Conservation (phyloP, 2,113 vertebrate genomes). For the Tragelaphus strepsiceros region DNA sequence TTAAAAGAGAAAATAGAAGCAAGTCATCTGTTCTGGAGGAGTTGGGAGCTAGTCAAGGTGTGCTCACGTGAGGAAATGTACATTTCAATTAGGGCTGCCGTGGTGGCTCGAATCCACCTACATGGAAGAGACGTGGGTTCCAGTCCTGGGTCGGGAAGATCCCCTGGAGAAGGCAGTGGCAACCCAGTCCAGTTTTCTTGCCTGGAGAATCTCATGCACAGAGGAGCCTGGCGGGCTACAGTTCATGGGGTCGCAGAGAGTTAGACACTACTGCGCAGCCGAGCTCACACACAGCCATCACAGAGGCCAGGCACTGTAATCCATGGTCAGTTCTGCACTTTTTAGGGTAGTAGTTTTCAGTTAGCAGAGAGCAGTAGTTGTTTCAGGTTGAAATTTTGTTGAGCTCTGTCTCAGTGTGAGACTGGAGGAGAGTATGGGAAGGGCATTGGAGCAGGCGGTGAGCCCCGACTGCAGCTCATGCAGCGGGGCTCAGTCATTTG, state of each 20-base stretch:
- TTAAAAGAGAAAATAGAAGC: neutral
- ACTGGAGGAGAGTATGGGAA: fast-evolving
- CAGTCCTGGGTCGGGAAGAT: neutral
- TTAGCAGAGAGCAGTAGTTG: neutral
- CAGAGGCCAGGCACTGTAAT: fast-evolving
- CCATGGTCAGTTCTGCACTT: neutral
- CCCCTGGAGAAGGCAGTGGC: neutral
- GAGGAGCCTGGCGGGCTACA: neutral
- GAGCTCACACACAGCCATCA: fast-evolving
- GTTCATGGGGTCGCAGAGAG: neutral
- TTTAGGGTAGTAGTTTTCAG: neutral
- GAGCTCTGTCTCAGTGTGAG: fast-evolving
- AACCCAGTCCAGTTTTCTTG: neutral
- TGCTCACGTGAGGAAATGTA: neutral
- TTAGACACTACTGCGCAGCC: neutral
- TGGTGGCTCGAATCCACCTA: neutral
- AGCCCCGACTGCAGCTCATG: fast-evolving
- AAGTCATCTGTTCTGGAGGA: neutral
- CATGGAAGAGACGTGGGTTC: neutral
- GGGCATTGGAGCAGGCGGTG: fast-evolving
- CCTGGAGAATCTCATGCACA: neutral
- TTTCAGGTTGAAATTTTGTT: neutral
- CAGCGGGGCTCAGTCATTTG: fast-evolving
- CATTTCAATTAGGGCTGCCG: fast-evolving
- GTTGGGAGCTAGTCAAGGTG: neutral